Conservation (phyloP, 1,140 invertebrate species). For the Cepaea nemoralis region DNA sequence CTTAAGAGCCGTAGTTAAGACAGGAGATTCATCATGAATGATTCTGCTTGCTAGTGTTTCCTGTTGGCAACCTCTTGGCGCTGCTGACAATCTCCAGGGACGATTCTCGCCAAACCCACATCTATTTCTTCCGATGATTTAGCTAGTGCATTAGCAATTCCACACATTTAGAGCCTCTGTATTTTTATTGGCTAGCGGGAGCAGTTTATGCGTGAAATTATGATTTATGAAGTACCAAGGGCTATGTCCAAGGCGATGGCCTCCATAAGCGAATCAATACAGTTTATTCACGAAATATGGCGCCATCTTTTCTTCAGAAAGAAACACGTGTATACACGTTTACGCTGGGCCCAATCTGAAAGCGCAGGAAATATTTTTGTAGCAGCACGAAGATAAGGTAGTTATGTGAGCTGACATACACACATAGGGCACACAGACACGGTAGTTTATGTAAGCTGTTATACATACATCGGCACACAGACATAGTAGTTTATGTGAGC, state of each 20-base stretch:
- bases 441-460: too few species aligned
- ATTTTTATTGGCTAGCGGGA: constrained; percentile 20
- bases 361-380: too few species aligned
- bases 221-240: constrained; percentile 26
- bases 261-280: constrained; percentile 15
- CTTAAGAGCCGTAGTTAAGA: not conserved
- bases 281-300: constrained; percentile 16
- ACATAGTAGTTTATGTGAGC: too few species aligned
- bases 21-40: not conserved
- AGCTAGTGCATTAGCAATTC: constrained; percentile 19
- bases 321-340: not conserved
- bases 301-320: not conserved
- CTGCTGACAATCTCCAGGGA: not conserved
- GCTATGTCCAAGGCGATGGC: constrained; percentile 14
- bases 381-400: too few species aligned
- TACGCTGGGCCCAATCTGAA: not conserved
- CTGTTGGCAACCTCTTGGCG: not conserved
- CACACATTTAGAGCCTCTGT: constrained; percentile 19
- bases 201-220: constrained; percentile 31
- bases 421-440: too few species aligned
- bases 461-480: too few species aligned
- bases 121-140: not conserved
- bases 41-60: not conserved
- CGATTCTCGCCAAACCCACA: constrained; percentile 1
- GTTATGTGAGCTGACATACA: too few species aligned